phyloP scores from a whole-genome alignment of 2,888 invertebrate species.

The Drosophila leonis region DNA sequence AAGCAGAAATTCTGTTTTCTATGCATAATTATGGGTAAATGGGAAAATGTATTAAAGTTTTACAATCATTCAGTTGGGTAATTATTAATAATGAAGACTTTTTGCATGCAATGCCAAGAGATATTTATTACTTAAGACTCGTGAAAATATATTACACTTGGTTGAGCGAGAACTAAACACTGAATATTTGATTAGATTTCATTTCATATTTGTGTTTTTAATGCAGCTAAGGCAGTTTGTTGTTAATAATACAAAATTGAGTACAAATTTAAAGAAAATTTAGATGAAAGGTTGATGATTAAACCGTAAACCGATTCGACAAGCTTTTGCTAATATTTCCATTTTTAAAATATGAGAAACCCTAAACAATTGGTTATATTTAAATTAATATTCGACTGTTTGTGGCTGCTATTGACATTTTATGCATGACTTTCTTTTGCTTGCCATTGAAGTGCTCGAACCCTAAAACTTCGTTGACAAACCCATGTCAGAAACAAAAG shows the following conservation, averaged over 20 bases:
- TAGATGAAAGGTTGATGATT: background rate
- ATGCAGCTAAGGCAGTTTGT: background rate
- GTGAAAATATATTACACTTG: slow-evolving; percentile 30
- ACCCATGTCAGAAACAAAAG: slow-evolving; percentile 60
- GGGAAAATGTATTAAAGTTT: slow-evolving; percentile 50
- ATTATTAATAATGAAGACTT: slow-evolving; percentile 52
- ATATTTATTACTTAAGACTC: slow-evolving; percentile 33
- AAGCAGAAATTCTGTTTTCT: slow-evolving; percentile 30
- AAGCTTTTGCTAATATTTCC: background rate
- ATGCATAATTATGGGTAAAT: slow-evolving; percentile 66
- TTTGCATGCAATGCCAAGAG: slow-evolving; percentile 29
- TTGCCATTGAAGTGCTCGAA: slow-evolving; percentile 21
- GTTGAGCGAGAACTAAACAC: slow-evolving; percentile 17
- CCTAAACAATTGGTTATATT: background rate
- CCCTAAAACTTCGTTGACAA: slow-evolving; percentile 9
- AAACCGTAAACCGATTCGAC: too few relatives aligned
- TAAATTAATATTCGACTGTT: slow-evolving; percentile 27
- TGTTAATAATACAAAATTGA: background rate
- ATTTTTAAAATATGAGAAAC: background rate
- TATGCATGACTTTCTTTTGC: slow-evolving; percentile 46
- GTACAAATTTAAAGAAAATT: background rate
- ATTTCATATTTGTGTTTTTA: background rate
- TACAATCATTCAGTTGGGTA: slow-evolving; percentile 47
- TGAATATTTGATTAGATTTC: slow-evolving; percentile 17
- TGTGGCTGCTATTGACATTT: slow-evolving; percentile 57